phyloP scores from a whole-genome alignment of 2,888 invertebrate genomes.

The Pegoplata infirma region DNA sequence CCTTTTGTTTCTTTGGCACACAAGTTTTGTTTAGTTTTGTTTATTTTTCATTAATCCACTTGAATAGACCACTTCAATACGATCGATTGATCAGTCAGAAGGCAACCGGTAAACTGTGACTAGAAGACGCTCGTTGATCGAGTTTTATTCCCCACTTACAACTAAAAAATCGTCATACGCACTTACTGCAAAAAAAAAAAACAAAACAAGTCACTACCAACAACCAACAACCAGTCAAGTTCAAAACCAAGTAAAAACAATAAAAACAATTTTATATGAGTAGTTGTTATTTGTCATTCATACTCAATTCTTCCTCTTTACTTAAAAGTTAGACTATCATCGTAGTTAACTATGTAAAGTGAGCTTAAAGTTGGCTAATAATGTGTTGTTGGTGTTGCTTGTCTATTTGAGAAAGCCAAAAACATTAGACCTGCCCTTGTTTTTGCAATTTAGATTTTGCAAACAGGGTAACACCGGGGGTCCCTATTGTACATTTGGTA shows the following conservation, averaged over 20 bases:
- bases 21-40: conserved; percentile 28
- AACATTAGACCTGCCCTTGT: too few species aligned
- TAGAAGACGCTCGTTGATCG: conserved; percentile 77
- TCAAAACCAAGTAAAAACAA: conserved; percentile 1
- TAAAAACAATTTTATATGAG: neutral
- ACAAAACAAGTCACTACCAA: conserved; percentile 59
- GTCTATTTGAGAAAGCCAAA: conserved; percentile 43
- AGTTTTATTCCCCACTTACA: conserved; percentile 78
- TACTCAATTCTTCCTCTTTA: too few species aligned
- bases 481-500: too few species aligned
- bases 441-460: too few species aligned
- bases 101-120: conserved; percentile 79
- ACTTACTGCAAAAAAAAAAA: conserved; percentile 68
- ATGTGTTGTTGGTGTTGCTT: neutral
- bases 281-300: conserved; percentile 32
- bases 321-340: too few species aligned
- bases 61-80: conserved; percentile 58
- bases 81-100: conserved; percentile 77
- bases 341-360: conserved; percentile 26
- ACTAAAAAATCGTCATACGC: conserved; percentile 57
- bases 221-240: conserved; percentile 21
- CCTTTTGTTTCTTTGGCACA: conserved; percentile 48
- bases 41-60: conserved; percentile 51
- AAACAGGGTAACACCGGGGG: too few species aligned
- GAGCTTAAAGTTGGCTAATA: conserved; percentile 28